Conservation (phyloP, 2,888 invertebrate species). For the Cheilosia urbana region DNA sequence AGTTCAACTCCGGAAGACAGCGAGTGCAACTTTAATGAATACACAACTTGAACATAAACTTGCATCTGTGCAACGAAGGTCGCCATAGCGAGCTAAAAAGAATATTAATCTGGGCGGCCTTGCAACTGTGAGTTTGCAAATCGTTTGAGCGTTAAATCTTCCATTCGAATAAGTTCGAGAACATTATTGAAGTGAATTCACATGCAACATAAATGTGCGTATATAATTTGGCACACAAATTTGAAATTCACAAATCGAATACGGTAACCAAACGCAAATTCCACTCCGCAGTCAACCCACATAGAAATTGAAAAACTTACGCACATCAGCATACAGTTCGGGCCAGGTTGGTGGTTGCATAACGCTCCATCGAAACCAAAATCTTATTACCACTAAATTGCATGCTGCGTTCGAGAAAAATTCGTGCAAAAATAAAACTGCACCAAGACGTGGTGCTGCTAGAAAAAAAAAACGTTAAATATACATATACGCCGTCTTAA, state of each 20-base stretch:
- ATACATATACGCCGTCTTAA: conserved; percentile 50
- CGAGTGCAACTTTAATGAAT: background rate
- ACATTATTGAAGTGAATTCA: background rate
- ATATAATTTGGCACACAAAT: background rate
- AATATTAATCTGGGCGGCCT: conserved; percentile 25
- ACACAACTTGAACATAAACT: conserved; percentile 16
- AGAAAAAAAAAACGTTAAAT: too few relatives aligned
- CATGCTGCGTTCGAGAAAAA: conserved; percentile 37
- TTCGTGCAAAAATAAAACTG: conserved; percentile 43
- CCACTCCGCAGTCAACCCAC: conserved; percentile 54
- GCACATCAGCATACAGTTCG: conserved; percentile 49
- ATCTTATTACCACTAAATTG: conserved; percentile 5
- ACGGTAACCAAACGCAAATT: conserved; percentile 29
- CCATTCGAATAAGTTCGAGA: conserved; percentile 3
- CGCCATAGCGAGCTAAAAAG: conserved; percentile 6
- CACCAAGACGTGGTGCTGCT: conserved; percentile 14
- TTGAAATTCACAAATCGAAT: conserved; percentile 9
- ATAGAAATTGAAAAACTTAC: conserved; percentile 39
- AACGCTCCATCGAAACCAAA: conserved; percentile 37
- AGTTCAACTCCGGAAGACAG: conserved; percentile 17
- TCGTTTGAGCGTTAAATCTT: conserved; percentile 13
- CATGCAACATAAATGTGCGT: background rate
- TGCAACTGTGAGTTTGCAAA: conserved; percentile 19
- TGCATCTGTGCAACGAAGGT: conserved; percentile 21
- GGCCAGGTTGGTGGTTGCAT: conserved; percentile 50